Evolutionary conservation across 2,888 invertebrate genomes (phyloP), one percentile per base, ranked within the genome.

Genomic region (Ctenicera cuprea): DNA sequence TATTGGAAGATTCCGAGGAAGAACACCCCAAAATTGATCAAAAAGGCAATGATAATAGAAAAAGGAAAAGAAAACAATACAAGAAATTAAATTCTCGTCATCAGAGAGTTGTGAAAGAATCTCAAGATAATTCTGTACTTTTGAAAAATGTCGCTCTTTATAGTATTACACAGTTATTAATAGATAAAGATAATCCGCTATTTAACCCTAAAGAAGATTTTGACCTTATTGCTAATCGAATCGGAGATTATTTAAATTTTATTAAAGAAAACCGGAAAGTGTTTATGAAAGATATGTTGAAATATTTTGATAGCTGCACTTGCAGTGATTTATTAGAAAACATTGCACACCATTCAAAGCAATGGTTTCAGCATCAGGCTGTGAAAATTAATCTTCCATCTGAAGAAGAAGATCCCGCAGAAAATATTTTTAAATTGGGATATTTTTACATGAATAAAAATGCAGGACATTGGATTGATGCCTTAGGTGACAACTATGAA

Each of bases 91-190:
- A 43, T 5, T 0, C 20, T 11, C 18, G 3, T 3, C 16, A 48
- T 14, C n/a, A n/a, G 1, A 16, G n/a, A 7, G n/a, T 14, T 16
- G 43, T n/a, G 5, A 18, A 48, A 18, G 18, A 48, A 20, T 11
- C 16, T 18, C 7, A 45, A 3, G 48, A 48, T 7, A 18, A 48
- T 9, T 48, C 16, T 18, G 11, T 18, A 18, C 3, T 48, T 3
- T 1, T 11, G 4, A 86, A 82, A 81, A 86, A 86, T 73, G 78
- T 82, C 71, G 84, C 84, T 14, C 69, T 86, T n/a, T 78, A 85
- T 26, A 80, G 79, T 67, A 77, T 84, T 48, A 80, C 84, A 11
- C 83, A 78, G 64, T 67, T 82, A 43, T 66, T 83, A 43, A 67
- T 73, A 38, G 76, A 74, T 45, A 63, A 71, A 4, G 69, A 79